Conservation (phyloP, 2,888 invertebrate species). For the Tipula vernalis region DNA sequence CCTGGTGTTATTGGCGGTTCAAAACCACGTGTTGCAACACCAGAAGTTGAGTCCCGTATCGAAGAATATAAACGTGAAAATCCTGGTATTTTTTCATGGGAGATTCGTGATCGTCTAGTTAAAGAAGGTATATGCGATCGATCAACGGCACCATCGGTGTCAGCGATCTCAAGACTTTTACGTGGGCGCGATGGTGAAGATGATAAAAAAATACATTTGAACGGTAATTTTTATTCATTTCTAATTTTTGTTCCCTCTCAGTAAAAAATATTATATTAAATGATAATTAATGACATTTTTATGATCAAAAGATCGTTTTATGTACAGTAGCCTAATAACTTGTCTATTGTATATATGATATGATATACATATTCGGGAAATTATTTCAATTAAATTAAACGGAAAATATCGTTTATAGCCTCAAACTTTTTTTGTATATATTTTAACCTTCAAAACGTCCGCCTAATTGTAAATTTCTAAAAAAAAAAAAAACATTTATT, state of each 20-base stretch:
- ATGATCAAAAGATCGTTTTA: slow-evolving; percentile 10
- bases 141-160: slow-evolving; percentile 56
- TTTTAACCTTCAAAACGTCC: slow-evolving; percentile 4
- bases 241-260: not conserved
- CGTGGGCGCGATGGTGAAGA: slow-evolving; percentile 50
- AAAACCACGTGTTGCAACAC: slow-evolving; percentile 86
- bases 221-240: slow-evolving; percentile 7
- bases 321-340: not conserved
- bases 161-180: slow-evolving; percentile 68
- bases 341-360: not conserved
- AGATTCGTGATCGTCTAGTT: slow-evolving; percentile 82
- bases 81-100: slow-evolving; percentile 92
- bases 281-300: slow-evolving; percentile 15
- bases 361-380: not conserved
- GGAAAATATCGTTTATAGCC: not conserved
- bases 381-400: not conserved
- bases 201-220: slow-evolving; percentile 17
- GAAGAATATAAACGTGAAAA: slow-evolving; percentile 83
- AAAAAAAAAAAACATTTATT: not conserved
- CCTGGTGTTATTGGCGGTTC: slow-evolving; percentile 92
- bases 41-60: slow-evolving; percentile 82
- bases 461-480: slow-evolving; percentile 4
- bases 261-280: slow-evolving; percentile 4
- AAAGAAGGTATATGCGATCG: slow-evolving; percentile 51
- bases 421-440: not conserved